Evolutionary conservation across 2,797 vertebrate genomes (phyloP).

Genomic region (Monodelphis domestica): DNA sequence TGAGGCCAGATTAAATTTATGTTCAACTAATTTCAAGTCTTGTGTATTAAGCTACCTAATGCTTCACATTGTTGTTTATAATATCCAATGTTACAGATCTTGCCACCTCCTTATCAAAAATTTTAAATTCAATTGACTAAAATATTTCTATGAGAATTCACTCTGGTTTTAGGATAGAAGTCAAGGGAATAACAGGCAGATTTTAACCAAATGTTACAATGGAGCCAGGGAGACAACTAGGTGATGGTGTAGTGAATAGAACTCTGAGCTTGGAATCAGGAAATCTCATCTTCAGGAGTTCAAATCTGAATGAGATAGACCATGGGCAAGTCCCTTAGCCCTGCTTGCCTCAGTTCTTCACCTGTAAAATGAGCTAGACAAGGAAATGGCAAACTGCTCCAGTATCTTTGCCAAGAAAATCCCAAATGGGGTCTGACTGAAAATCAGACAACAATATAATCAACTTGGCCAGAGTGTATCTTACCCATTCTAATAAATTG

Average conservation of each 20-base stretch:
- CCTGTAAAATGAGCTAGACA: too few relatives aligned
- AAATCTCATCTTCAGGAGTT: too few relatives aligned
- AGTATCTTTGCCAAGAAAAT: too few relatives aligned
- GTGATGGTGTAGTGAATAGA: too few relatives aligned
- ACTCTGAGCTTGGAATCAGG: too few relatives aligned
- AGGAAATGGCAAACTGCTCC: too few relatives aligned
- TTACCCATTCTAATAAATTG: conserved; percentile 18
- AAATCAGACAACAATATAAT: too few relatives aligned
- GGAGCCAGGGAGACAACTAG: too few relatives aligned
- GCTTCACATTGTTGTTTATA: background rate
- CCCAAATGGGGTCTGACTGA: too few relatives aligned
- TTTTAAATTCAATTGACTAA: background rate
- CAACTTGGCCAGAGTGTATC: conserved; percentile 26
- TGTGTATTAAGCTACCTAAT: background rate
- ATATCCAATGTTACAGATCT: background rate
- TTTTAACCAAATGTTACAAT: conserved; percentile 32
- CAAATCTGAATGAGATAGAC: too few relatives aligned
- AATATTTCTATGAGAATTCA: background rate
- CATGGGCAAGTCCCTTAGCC: too few relatives aligned
- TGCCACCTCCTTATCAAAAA: background rate
- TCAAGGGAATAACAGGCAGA: background rate
- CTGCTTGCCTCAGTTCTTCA: too few relatives aligned
- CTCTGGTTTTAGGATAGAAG: conserved; percentile 42
- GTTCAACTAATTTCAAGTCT: background rate
- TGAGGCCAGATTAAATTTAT: background rate